A percentile compares a stretch with the other conserved stretches of the same genome.
Evolutionary conservation across 2,888 invertebrate genomes (phyloP).

Genomic region (Belgica antarctica): DNA sequence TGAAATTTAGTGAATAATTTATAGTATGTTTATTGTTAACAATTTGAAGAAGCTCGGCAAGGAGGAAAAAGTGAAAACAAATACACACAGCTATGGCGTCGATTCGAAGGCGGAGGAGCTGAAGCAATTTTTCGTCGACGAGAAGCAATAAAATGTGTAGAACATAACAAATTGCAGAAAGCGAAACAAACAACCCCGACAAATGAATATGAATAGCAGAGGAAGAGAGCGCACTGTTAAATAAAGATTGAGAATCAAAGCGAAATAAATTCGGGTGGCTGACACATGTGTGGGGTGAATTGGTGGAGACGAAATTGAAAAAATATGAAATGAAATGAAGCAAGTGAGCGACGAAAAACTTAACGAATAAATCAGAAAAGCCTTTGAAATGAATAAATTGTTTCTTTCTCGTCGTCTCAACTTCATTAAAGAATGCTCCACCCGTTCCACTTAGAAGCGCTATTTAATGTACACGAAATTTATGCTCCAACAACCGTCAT

Average conservation of each 20-base stretch:
- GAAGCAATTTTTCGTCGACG: background rate
- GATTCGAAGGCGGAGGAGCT: background rate
- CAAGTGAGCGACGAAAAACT: constrained; percentile 19
- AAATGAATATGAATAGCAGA: constrained; percentile 38
- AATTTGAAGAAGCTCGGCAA: background rate
- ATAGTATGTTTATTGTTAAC: constrained; percentile 26
- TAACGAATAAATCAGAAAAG: constrained; percentile 27
- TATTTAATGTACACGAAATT: background rate
- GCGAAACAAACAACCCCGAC: constrained; percentile 29
- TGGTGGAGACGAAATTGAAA: constrained; percentile 1
- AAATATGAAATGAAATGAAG: constrained; percentile 8
- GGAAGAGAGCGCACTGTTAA: constrained; percentile 20
- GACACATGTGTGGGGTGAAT: constrained; percentile 1
- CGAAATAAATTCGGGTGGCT: constrained; percentile 11
- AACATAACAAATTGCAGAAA: constrained; percentile 25
- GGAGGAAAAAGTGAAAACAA: too few relatives aligned
- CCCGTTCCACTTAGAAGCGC: background rate
- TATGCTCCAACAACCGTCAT: background rate
- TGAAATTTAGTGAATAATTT: constrained; percentile 37
- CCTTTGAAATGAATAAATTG: constrained; percentile 31
- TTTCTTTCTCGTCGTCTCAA: background rate
- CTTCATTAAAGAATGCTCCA: constrained; percentile 18
- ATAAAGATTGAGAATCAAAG: constrained; percentile 38
- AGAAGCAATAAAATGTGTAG: constrained; percentile 29
- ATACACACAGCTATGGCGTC: too few relatives aligned